Percentiles rank a stretch among this genome's conserved stretches.
These are phyloP conservation scores for Columba livia DNA, from an alignment of 2,113 vertebrate genomes.

Conservation along the genomic window DNA sequence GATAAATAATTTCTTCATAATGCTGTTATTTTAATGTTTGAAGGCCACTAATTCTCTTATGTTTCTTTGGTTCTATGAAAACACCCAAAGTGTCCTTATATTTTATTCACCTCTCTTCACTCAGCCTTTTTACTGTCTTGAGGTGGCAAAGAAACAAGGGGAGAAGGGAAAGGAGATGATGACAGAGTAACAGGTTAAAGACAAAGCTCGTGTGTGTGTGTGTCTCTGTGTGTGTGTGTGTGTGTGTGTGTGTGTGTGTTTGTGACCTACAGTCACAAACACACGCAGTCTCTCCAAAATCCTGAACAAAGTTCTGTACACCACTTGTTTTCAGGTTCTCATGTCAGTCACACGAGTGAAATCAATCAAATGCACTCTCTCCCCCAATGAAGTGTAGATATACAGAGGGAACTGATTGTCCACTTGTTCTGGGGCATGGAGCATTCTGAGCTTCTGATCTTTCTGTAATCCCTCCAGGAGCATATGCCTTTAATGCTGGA, in stretches of 20 bases:
- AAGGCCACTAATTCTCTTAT: neutral
- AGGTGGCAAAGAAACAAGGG: neutral
- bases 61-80: neutral
- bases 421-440: neutral
- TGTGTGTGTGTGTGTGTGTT: neutral
- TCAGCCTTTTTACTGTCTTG: neutral
- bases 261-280: neutral
- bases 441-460: neutral
- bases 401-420: neutral
- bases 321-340: neutral
- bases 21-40: neutral
- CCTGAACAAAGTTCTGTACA: neutral
- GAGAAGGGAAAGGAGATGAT: neutral
- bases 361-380: neutral
- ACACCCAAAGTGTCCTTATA: neutral
- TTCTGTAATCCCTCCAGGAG: neutral
- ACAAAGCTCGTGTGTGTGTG: neutral
- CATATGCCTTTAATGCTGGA: neutral
- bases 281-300: neutral
- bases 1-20: neutral
- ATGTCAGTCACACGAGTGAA: neutral
- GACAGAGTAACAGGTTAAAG: neutral
- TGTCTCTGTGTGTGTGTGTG: neutral
- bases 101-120: neutral
- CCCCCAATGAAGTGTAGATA: neutral